phyloP scores from a whole-genome alignment of 2,888 invertebrate species.

The Heliconius hortense region DNA sequence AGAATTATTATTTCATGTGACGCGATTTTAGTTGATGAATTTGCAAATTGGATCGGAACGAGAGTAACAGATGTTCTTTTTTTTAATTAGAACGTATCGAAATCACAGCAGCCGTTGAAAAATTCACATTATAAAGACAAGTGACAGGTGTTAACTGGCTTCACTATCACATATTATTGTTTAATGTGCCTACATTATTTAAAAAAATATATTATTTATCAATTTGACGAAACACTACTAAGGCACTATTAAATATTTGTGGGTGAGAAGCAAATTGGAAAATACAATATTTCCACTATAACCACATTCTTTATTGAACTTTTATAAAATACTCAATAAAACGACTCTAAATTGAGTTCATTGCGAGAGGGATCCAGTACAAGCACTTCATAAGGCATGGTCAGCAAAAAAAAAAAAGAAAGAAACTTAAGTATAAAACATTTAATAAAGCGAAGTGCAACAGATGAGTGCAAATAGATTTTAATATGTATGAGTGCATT shows the following conservation, averaged over 20 bases:
- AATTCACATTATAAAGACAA: conserved; percentile 26
- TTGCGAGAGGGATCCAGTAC: conserved; percentile 11
- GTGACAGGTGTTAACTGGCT: conserved; percentile 24
- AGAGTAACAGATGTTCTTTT: conserved; percentile 30
- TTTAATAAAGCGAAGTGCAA: conserved; percentile 49
- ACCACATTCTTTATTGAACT: background rate
- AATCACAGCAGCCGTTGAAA: conserved; percentile 28
- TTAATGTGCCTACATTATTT: background rate
- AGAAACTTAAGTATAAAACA: conserved; percentile 44
- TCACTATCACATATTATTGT: background rate
- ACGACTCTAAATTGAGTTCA: background rate
- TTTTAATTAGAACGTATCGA: conserved; percentile 32
- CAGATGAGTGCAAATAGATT: conserved; percentile 51
- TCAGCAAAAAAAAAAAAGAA: conserved; percentile 36
- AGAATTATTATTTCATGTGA: conserved; percentile 22
- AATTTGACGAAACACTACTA: too few species aligned
- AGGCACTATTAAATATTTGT: too few species aligned
- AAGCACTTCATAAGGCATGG: conserved; percentile 35
- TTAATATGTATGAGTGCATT: conserved; percentile 53
- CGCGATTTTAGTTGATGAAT: conserved; percentile 33
- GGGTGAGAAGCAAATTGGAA: background rate
- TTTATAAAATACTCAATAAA: background rate
- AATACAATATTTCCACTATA: background rate
- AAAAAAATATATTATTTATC: too few species aligned
- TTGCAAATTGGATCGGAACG: conserved; percentile 34